Base-by-base conservation (phyloP, 2,113 vertebrate species). In the Pipra filicauda region DNA sequence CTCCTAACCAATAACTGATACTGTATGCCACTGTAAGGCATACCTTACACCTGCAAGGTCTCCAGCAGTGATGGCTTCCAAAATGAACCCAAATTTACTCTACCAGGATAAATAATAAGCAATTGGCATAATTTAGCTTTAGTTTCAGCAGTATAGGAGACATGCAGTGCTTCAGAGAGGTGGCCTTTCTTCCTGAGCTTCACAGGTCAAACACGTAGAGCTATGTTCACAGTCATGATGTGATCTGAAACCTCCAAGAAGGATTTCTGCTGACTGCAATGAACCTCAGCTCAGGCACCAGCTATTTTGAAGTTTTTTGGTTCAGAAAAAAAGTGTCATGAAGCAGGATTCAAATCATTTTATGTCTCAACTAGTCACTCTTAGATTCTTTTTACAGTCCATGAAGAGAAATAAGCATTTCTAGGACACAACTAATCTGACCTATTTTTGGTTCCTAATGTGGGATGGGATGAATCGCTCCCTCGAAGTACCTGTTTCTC, bases 341-440 rank as follows among this genome's bases (percentile, higher is more conserved):
- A 48, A 94, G 28, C 44, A 92, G 41, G 31, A 66, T 57, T 85
- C 72, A 77, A 70, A 43, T 84, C 12, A 54, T 49, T 95, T 79
- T 44, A 55, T 46, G 15, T 66, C 71, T 80, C 54, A 79, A 16
- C 58, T 62, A 93, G n/a, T 89, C 58, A 74, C 30, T 91, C 62
- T 19, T 27, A 58, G 26, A 14, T 71, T 85, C 67, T 82, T 94
- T 94, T 88, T 62, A 73, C 62, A 91, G 79, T 44, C 33, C 46
- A 30, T 8, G n/a, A 78, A 54, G 59, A 92, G 59, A 80, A 83
- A 88, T 5, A 70, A 64, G 82, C 83, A 80, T 86, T 96, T 96
- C 83, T 85, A 84, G 91, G 88, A 93, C 95, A 86, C 58, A 92
- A 84, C 79, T 48, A 67, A 86, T 62, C 59, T 92, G 92, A 83